A percentile compares a stretch with the other conserved stretches of the same genome.
These are phyloP conservation scores for Malurus elegans DNA, from an alignment of 2,113 vertebrate species.

Conservation along the genomic window DNA sequence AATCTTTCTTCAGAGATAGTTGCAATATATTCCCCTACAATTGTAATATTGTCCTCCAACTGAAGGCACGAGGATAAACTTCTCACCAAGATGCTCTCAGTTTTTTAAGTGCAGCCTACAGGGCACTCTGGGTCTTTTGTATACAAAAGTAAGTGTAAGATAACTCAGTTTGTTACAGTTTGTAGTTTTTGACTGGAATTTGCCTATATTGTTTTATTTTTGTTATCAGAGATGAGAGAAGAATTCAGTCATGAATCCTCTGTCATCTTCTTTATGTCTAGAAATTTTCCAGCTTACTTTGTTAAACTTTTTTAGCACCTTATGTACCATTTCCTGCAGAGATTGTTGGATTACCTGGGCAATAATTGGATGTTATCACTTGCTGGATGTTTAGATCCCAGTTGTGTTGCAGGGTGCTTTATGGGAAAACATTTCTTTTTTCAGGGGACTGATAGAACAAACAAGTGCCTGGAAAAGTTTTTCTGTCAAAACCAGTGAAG, in stretches of 20 bases:
- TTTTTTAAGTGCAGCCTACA: neutral
- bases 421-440: neutral
- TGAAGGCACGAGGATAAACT: neutral
- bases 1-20: neutral
- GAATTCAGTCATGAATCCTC: neutral
- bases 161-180: neutral
- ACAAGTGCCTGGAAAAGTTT: neutral
- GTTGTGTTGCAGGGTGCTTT: neutral
- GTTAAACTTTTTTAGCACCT: neutral
- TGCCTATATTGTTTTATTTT: neutral
- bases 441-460: neutral
- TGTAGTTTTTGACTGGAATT: neutral
- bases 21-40: neutral
- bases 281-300: neutral
- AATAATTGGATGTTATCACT: neutral
- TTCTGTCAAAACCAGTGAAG: neutral
- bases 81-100: neutral
- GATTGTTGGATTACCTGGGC: neutral
- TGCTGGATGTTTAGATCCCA: neutral
- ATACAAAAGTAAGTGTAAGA: neutral
- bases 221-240: neutral
- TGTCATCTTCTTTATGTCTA: neutral
- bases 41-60: neutral
- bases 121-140: neutral
- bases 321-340: neutral